phyloP scores from a whole-genome alignment of 2,797 vertebrate species.

The Bucorvus abyssinicus region DNA sequence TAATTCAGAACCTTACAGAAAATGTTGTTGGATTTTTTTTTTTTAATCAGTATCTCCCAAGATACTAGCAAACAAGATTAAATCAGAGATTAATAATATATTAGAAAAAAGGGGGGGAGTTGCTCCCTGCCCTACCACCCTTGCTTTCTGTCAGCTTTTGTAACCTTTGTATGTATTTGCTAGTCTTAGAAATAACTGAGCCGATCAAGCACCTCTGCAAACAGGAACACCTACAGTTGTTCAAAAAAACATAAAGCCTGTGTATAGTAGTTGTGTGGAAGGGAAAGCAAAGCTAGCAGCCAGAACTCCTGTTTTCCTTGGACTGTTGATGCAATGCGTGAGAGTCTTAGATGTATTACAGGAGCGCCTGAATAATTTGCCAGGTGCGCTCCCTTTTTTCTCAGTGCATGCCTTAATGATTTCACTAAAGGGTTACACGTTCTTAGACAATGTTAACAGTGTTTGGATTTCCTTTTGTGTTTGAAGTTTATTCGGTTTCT shows the following conservation, averaged over 20 bases:
- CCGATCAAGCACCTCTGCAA: background rate
- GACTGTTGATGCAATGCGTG: background rate
- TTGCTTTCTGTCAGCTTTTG: background rate
- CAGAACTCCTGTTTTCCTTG: background rate
- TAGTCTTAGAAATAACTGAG: background rate
- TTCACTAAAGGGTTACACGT: background rate
- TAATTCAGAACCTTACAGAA: background rate
- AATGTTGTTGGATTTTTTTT: background rate
- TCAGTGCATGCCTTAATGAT: background rate
- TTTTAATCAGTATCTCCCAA: background rate
- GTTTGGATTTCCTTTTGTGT: background rate
- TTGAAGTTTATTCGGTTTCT: background rate
- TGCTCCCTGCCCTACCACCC: background rate
- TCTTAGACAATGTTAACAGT: background rate
- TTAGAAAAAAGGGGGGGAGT: background rate
- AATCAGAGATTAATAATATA: background rate
- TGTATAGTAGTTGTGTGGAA: background rate
- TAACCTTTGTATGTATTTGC: background rate
- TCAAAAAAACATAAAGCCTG: background rate
- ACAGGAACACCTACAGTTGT: background rate
- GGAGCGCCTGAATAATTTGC: background rate
- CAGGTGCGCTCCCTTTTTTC: background rate
- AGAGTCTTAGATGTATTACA: background rate
- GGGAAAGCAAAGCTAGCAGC: background rate
- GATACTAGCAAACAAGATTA: background rate